These are phyloP conservation scores for Todiramphus saurophagus DNA, from an alignment of 2,113 vertebrate species.

Conservation along the genomic window DNA sequence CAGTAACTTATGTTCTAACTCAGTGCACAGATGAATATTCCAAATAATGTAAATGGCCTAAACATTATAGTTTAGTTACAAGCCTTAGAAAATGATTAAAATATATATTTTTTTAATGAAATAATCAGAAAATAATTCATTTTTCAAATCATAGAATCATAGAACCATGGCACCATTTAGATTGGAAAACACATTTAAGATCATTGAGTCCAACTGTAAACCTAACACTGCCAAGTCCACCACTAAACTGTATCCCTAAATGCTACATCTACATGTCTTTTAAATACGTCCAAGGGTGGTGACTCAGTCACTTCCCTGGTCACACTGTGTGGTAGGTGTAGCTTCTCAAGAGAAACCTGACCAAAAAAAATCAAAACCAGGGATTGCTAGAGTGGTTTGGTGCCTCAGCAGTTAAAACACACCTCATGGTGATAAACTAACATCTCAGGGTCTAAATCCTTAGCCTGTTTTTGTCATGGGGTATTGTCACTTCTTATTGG, in stretches of 20 bases:
- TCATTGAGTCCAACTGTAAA: fast-evolving
- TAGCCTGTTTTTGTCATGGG: no score
- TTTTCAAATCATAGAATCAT: not conserved
- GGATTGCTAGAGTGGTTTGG: no score
- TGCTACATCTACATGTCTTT: not conserved
- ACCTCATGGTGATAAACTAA: no score
- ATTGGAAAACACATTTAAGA: not conserved
- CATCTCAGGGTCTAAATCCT: no score
- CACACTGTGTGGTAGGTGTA: not conserved
- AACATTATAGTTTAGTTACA: not conserved
- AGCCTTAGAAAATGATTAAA: not conserved
- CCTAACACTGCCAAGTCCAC: not conserved
- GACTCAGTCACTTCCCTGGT: not conserved
- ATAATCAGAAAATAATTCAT: not conserved
- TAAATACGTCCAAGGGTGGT: not conserved
- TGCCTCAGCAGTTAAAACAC: no score
- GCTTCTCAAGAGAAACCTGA: no score
- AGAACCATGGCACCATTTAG: not conserved
- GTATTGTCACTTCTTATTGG: no score
- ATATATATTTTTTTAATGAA: not conserved
- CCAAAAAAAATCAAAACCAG: no score
- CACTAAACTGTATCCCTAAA: no score
- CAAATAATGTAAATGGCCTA: not conserved
- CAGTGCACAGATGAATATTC: not conserved
- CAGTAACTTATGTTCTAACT: not conserved